Evolutionary conservation across 2,113 vertebrate genomes (phyloP).

Genomic region (Eurystomus gularis): DNA sequence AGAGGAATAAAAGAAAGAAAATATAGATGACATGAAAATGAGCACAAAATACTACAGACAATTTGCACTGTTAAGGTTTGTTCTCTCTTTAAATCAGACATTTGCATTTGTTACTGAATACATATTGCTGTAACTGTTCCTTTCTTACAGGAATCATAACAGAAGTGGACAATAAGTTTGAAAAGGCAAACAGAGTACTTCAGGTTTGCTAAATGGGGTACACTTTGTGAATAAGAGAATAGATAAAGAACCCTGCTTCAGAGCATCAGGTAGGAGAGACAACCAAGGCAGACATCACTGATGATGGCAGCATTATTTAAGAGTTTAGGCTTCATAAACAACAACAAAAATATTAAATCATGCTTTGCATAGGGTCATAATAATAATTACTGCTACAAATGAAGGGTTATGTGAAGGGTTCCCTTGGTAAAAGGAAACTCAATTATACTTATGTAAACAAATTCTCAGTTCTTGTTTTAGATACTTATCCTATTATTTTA

Average conservation of each 20-base stretch:
- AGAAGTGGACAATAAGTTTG: background rate
- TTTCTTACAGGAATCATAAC: background rate
- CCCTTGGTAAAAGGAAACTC: background rate
- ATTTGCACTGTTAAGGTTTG: background rate
- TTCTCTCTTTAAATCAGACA: background rate
- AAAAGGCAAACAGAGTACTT: background rate
- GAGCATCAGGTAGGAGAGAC: background rate
- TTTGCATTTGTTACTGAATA: background rate
- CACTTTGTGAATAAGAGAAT: background rate
- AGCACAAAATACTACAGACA: background rate
- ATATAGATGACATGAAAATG: background rate
- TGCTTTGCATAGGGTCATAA: background rate
- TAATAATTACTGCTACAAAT: background rate
- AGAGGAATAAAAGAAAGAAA: background rate
- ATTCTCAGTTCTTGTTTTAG: background rate
- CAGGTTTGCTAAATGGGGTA: background rate
- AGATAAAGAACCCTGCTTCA: background rate
- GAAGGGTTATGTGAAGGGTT: background rate
- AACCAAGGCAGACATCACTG: background rate
- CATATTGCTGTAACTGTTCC: background rate
- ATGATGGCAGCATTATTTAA: background rate
- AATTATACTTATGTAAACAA: background rate
- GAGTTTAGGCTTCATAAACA: background rate
- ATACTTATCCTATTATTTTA: background rate
- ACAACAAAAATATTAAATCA: background rate